Base-by-base conservation (phyloP, 92 coral and sea anemone genomes). In the Porites lobata region DNA sequence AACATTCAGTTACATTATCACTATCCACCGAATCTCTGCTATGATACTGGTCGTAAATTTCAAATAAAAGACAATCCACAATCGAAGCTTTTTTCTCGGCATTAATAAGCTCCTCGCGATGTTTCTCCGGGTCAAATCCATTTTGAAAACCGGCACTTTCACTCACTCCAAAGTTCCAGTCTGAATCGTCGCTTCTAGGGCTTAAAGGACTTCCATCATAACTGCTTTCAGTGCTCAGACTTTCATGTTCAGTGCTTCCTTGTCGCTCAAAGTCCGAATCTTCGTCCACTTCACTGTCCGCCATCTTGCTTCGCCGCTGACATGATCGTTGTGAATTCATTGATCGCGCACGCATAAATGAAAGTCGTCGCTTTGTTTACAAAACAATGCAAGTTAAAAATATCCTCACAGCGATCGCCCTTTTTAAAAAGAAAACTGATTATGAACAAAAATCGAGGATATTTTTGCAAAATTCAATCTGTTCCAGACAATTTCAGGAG, bases 41-140 rank as follows among this genome's bases (percentile, higher is more conserved):
- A 72, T 97, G 99, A 78, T 97, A 97, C 70, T 95, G 99, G 87
- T 97, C 99, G 70, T 97, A 97, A 51, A 97, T 97, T 80, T 97
- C 99, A 79, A 94, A 95, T 62, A 97, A 80, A 14, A 97, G 89
- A 52, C 99, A 98, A 73, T 97, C 99, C 3, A 97, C 99, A 71
- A 97, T 95, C 32, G 99, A 97, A 75, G 93, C 82, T 19, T 94
- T 91, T 63, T 93, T 94, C 83, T 83, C 96, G 29, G 83, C 93
- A 76, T 85, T 87, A 21, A 86, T 83, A 75, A 80, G 56, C 64
- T 89, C 93, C 24, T 15, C 72, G 17, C 88, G 86, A 7, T 82
- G 86, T 61, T 79, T 92, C 68, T 86, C 94, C 3, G 94, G 92
- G 62, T 87, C 92, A 54, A 76, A 82, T 20, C 90, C 87, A 26